Base-by-base conservation (phyloP, 2,113 vertebrate genomes). In the Forbesichthys papilliferus region DNA sequence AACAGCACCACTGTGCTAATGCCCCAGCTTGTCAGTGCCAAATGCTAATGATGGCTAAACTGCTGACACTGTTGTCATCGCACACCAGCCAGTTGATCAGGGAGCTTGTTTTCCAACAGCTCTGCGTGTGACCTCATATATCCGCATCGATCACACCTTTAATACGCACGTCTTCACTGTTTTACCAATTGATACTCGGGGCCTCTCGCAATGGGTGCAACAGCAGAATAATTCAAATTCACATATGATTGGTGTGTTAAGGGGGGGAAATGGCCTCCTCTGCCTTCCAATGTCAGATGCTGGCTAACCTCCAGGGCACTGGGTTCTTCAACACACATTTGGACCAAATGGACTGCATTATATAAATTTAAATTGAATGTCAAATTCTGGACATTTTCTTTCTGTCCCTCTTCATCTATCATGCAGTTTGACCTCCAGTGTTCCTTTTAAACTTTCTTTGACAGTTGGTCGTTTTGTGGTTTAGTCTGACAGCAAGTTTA, bases 171-270 rank as follows among this genome's bases (percentile, higher is more conserved):
- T 48, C 13, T 52, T 51, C 2, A 18, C 9, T 2, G 36, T 2
- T 48, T 48, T 16, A 53, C 57, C 47, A 54, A n/a, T 10, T 3
- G 6, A 27, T 63, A 14, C 58, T 9, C 11, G 56, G 14, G 36
- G 36, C 36, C 36, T 42, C 5, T 42, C 36, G 4, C 81, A 18
- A 48, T n/a, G 13, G 14, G 48, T 69, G 70, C 58, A 0, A 51
- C 78, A 67, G 48, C 68, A 59, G 66, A 54, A 54, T 16, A 69
- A 60, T 48, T 71, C 3, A 6, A 3, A 48, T 60, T 58, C n/a
- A 60, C 74, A 18, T 68, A 14, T 78, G 83, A 84, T 78, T 83
- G 83, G 60, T 79, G 11, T 7, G 7, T 13, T 16, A 69, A 74
- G 52, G 78, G 51, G 42, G 69, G 79, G 48, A 71, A 48, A 55